phyloP scores from a whole-genome alignment of 2,888 invertebrate genomes.

The Schizotus pectinicornis region DNA sequence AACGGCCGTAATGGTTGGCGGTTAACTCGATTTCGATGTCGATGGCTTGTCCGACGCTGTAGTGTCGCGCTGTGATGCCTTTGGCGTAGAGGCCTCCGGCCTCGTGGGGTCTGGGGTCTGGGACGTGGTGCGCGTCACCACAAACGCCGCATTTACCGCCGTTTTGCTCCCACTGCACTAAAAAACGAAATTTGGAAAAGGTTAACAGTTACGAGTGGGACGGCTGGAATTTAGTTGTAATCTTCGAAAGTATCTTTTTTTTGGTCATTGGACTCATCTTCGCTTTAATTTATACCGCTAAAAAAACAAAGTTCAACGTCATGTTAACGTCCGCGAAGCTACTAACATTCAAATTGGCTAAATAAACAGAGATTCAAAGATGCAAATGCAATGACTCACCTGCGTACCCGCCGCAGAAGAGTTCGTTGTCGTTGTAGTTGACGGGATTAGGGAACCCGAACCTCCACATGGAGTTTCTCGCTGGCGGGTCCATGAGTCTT shows the following conservation, averaged over 20 bases:
- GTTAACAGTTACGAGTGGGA: too few species aligned
- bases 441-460: constrained; percentile 93
- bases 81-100: constrained; percentile 86
- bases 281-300: too few species aligned
- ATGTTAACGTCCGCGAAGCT: too few species aligned
- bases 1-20: constrained; percentile 87
- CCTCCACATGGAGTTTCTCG: constrained; percentile 94
- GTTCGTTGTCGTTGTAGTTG: constrained; percentile 93
- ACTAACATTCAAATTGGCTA: too few species aligned
- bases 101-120: constrained; percentile 82
- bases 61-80: constrained; percentile 82
- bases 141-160: constrained; percentile 87
- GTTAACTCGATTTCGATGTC: constrained; percentile 87
- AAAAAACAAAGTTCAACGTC: too few species aligned
- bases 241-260: too few species aligned
- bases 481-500: constrained; percentile 89
- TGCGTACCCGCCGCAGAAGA: constrained; percentile 91
- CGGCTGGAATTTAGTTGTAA: too few species aligned
- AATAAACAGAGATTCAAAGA: neutral
- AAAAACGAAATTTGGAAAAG: constrained; percentile 36
- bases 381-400: constrained; percentile 59
- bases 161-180: constrained; percentile 88
- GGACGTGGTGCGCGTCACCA: constrained; percentile 81
- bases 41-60: constrained; percentile 85
- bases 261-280: too few species aligned